Percentiles rank a stretch among this genome's conserved stretches.
phyloP scores from a whole-genome alignment of 2,888 invertebrate genomes.

The Plemyria rubiginata region DNA sequence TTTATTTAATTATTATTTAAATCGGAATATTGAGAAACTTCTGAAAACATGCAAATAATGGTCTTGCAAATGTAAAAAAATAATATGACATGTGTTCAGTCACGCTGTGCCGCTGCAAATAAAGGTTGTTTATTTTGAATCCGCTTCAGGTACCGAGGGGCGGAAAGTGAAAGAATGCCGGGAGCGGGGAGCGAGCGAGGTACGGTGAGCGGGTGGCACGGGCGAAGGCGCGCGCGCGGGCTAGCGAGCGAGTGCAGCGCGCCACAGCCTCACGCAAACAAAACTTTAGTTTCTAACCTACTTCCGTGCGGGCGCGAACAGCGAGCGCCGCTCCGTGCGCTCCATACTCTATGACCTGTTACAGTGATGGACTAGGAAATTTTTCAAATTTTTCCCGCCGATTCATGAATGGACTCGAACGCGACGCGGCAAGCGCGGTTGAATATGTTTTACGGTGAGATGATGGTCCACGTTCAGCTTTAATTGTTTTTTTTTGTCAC shows the following conservation, averaged over 20 bases:
- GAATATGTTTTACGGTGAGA: slow-evolving; percentile 84
- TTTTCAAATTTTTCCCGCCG: slow-evolving; percentile 46
- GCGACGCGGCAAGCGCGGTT: slow-evolving; percentile 69
- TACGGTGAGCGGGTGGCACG: slow-evolving; percentile 50
- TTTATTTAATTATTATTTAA: background rate
- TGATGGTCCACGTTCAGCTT: slow-evolving; percentile 69
- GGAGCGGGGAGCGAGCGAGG: slow-evolving; percentile 55
- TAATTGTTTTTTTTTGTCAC: slow-evolving; percentile 67
- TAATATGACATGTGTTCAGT: slow-evolving; percentile 5
- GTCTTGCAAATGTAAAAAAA: slow-evolving; percentile 1
- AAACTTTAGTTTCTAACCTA: slow-evolving; percentile 85
- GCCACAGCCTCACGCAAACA: slow-evolving; percentile 85
- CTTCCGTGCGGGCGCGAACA: slow-evolving; percentile 84
- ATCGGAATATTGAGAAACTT: background rate
- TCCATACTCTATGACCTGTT: slow-evolving; percentile 66
- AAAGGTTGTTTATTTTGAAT: slow-evolving; percentile 18
- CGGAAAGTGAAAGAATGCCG: slow-evolving; percentile 78
- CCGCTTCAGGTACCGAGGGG: slow-evolving; percentile 35
- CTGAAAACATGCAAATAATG: background rate
- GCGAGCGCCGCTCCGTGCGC: slow-evolving; percentile 63
- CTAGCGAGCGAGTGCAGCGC: slow-evolving; percentile 72
- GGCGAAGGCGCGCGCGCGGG: slow-evolving; percentile 58
- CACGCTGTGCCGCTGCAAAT: background rate
- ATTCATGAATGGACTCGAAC: slow-evolving; percentile 74
- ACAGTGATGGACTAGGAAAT: slow-evolving; percentile 73